phyloP scores from a whole-genome alignment of 2,113 vertebrate species.

The Bostrychus sinensis region DNA sequence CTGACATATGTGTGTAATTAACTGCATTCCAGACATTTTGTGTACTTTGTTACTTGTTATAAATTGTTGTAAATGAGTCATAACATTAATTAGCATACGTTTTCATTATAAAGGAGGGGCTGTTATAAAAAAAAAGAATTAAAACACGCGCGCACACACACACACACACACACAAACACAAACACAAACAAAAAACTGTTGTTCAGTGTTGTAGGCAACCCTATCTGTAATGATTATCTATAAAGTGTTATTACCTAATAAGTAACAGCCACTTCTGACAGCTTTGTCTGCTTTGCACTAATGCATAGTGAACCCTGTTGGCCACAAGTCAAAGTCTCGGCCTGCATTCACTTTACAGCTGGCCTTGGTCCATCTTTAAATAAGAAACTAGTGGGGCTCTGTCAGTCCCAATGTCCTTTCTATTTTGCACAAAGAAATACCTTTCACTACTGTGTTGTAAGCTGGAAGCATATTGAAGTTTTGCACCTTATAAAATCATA shows the following conservation, averaged over 20 bases:
- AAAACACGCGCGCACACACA: too few relatives aligned
- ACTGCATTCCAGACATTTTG: too few relatives aligned
- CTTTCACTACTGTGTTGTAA: background rate
- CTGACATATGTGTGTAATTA: background rate
- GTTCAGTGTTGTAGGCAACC: too few relatives aligned
- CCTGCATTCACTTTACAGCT: constrained; percentile 35
- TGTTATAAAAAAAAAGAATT: too few relatives aligned
- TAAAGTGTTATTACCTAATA: background rate
- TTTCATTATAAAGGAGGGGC: too few relatives aligned
- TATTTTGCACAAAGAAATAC: background rate
- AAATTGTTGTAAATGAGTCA: background rate
- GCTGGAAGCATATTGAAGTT: background rate
- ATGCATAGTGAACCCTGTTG: constrained; percentile 9
- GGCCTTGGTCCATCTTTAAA: constrained; percentile 25
- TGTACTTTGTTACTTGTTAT: background rate
- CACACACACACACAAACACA: too few relatives aligned
- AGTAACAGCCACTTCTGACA: constrained; percentile 12
- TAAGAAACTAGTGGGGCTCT: constrained; percentile 29
- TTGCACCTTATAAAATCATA: background rate
- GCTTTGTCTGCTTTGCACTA: constrained; percentile 6
- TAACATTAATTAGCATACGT: too few relatives aligned
- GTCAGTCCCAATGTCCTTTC: constrained; percentile 22
- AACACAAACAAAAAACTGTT: too few relatives aligned
- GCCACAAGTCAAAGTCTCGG: constrained; percentile 30
- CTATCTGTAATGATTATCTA: too few relatives aligned